These are phyloP conservation scores for Microcebus tavaratra DNA, from an alignment of 2,113 vertebrate genomes.

Conservation along the genomic window DNA sequence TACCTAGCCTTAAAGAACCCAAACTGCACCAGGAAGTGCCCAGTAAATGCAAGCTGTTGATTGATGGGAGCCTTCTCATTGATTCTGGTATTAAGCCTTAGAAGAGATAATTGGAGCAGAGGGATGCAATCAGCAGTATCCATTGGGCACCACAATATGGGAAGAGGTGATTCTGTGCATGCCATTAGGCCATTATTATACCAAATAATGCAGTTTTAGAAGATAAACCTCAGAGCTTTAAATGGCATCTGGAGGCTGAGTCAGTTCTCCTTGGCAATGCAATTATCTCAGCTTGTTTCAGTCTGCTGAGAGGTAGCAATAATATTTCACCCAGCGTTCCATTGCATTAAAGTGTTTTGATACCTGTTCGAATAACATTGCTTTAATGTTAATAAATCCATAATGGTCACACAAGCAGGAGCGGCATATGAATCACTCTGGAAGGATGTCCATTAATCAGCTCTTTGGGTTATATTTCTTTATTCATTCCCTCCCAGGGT, in stretches of 20 bases:
- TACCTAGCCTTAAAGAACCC: neutral
- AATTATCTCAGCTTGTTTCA: slow-evolving; percentile 62
- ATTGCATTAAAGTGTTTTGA: slow-evolving; percentile 61
- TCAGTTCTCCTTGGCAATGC: neutral
- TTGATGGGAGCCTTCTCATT: neutral
- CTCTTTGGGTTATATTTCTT: neutral
- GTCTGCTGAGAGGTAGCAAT: slow-evolving; percentile 56
- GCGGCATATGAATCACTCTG: slow-evolving; percentile 23
- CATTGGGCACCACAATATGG: neutral
- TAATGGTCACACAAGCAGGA: slow-evolving; percentile 41
- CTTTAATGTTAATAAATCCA: slow-evolving; percentile 66
- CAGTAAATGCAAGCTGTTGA: neutral
- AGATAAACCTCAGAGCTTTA: slow-evolving; percentile 9
- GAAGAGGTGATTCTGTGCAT: neutral
- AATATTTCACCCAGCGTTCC: slow-evolving; percentile 44
- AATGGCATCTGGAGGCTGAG: slow-evolving; percentile 23
- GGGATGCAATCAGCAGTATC: neutral
- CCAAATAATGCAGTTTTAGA: slow-evolving; percentile 26
- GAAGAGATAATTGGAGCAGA: neutral
- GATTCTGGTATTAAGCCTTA: neutral
- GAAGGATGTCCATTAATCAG: slow-evolving; percentile 53
- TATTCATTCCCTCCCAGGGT: slow-evolving; percentile 10
- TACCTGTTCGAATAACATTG: slow-evolving; percentile 64
- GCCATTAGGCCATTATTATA: neutral
- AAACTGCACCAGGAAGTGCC: neutral